Evolutionary conservation across 1,140 invertebrate genomes (phyloP).

Genomic region (Ericerus pela): DNA sequence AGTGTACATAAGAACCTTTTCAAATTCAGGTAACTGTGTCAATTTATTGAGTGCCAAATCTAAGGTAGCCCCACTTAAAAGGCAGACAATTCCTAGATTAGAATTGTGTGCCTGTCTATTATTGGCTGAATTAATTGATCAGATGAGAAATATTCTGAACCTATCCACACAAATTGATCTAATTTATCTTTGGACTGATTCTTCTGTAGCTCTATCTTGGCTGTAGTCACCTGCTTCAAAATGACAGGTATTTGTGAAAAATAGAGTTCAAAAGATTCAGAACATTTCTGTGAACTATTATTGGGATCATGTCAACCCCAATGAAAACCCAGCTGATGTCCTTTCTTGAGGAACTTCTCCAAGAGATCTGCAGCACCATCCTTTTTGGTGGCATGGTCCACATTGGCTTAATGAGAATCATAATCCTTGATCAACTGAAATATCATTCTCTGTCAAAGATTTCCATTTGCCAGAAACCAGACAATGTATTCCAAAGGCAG

Average conservation of each 20-base stretch:
- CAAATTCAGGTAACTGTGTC: constrained; percentile 10
- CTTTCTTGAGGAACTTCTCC: constrained; percentile 28
- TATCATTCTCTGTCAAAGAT: not conserved
- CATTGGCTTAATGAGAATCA: constrained; percentile 14
- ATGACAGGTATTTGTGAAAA: constrained; percentile 30
- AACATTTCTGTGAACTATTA: constrained; percentile 13
- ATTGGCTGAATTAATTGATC: constrained; percentile 20
- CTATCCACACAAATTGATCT: not conserved
- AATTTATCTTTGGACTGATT: constrained; percentile 26
- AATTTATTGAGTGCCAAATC: constrained; percentile 27
- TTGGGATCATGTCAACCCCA: constrained; percentile 33
- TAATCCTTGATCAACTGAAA: not conserved
- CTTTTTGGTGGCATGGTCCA: constrained; percentile 22
- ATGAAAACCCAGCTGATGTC: constrained; percentile 35
- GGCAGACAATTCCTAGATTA: constrained; percentile 28
- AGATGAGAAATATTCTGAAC: not conserved
- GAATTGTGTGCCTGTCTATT: constrained; percentile 31
- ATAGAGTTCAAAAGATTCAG: constrained; percentile 30
- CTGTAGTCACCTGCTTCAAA: constrained; percentile 21
- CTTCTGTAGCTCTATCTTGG: constrained; percentile 29
- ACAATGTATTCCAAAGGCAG: too few species aligned
- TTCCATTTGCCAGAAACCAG: not conserved
- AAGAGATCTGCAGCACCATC: constrained; percentile 17
- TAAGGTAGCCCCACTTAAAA: constrained; percentile 28
- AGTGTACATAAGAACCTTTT: constrained; percentile 25